These are phyloP conservation scores for Aporophyla lueneburgensis DNA, from an alignment of 2,888 invertebrate species.

Conservation along the genomic window DNA sequence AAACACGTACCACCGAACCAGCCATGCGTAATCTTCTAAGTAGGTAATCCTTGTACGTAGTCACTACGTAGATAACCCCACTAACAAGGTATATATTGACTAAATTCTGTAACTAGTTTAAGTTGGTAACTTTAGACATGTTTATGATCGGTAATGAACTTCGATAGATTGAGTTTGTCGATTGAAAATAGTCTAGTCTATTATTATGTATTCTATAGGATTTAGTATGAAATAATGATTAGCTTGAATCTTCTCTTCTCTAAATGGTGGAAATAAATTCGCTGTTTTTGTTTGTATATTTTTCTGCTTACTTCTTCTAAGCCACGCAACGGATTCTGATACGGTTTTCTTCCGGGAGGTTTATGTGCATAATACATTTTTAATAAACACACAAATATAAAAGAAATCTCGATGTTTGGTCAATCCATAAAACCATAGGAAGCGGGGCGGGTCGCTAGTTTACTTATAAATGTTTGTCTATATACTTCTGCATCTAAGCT, in stretches of 20 bases:
- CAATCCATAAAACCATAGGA: too few relatives aligned
- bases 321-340: too few relatives aligned
- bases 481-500: background rate
- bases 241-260: too few relatives aligned
- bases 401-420: too few relatives aligned
- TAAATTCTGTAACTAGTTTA: constrained; percentile 27
- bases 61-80: background rate
- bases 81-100: constrained; percentile 27
- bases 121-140: constrained; percentile 26
- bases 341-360: too few relatives aligned
- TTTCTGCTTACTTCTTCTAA: too few relatives aligned
- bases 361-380: too few relatives aligned
- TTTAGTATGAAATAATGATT: too few relatives aligned
- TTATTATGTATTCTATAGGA: background rate
- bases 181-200: constrained; percentile 3
- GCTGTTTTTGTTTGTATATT: too few relatives aligned
- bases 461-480: background rate
- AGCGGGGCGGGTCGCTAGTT: background rate
- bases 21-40: background rate
- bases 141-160: constrained; percentile 28
- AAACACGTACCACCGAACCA: background rate
- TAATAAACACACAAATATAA: too few relatives aligned
- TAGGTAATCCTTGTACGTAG: background rate
- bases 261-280: too few relatives aligned
- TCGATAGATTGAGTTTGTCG: constrained; percentile 5